Conservation (phyloP, 2,888 invertebrate species). For the Rhodophaea formosa region DNA sequence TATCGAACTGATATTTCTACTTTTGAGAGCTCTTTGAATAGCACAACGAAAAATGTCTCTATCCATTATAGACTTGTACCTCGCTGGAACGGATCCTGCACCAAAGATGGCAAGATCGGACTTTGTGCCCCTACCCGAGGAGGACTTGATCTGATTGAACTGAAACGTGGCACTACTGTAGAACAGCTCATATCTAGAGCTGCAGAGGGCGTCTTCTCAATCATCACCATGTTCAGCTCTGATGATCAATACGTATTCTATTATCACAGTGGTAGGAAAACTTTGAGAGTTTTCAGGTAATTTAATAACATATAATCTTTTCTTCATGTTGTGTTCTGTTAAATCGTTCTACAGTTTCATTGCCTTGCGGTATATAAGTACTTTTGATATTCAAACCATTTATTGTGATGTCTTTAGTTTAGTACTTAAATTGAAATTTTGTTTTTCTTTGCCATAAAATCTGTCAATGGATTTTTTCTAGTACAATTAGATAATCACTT, state of each 20-base stretch:
- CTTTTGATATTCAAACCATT: too few relatives aligned
- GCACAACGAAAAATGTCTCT: too few relatives aligned
- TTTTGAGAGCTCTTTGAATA: too few relatives aligned
- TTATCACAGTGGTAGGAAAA: constrained; percentile 97
- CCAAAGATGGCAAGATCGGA: constrained; percentile 93
- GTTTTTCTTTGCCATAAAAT: too few relatives aligned
- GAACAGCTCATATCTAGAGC: constrained; percentile 96
- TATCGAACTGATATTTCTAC: too few relatives aligned
- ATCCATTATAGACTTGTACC: constrained; percentile 82
- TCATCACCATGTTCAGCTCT: constrained; percentile 96
- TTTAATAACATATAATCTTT: constrained; percentile 13
- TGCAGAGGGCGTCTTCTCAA: constrained; percentile 98
- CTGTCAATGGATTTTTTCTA: too few relatives aligned
- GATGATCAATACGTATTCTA: constrained; percentile 97
- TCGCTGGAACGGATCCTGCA: constrained; percentile 95
- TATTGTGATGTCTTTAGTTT: too few relatives aligned
- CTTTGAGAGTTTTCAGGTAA: constrained; percentile 93
- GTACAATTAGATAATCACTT: too few relatives aligned
- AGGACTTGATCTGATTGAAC: constrained; percentile 94
- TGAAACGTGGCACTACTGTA: constrained; percentile 93
- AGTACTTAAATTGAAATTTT: too few relatives aligned
- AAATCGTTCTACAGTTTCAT: neutral
- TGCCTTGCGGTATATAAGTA: too few relatives aligned
- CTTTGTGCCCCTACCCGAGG: constrained; percentile 96
- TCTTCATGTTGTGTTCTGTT: neutral